Conservation (phyloP, 2,888 invertebrate genomes). For the Bedellia somnulentella region DNA sequence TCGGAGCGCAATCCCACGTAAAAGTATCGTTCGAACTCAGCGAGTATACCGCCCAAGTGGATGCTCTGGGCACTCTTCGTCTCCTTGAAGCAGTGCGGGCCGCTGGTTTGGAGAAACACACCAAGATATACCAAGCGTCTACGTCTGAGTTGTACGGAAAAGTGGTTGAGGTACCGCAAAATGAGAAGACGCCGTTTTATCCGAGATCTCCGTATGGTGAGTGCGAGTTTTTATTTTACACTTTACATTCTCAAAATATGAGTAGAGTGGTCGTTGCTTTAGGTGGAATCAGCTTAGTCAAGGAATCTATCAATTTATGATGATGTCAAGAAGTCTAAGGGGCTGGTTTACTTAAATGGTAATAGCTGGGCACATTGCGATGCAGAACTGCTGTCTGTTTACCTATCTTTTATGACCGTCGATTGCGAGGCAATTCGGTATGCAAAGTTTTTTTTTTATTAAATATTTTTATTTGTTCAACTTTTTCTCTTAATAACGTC, state of each 20-base stretch:
- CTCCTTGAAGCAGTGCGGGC: constrained; percentile 90
- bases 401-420: no score
- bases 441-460: no score
- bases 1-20: constrained; percentile 98
- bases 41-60: constrained; percentile 98
- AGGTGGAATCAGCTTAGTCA: background rate
- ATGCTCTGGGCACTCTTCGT: constrained; percentile 90
- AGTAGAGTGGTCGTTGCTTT: background rate
- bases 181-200: constrained; percentile 93
- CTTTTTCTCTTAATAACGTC: no score
- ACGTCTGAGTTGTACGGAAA: constrained; percentile 95
- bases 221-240: constrained; percentile 15
- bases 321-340: no score
- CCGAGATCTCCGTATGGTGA: constrained; percentile 95
- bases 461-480: no score
- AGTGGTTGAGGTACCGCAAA: constrained; percentile 90
- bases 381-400: no score
- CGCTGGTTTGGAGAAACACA: constrained; percentile 77
- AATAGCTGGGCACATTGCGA: no score
- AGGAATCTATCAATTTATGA: no score
- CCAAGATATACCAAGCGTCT: constrained; percentile 93
- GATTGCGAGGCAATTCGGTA: no score
- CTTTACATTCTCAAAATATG: background rate
- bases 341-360: no score
- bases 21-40: constrained; percentile 98